These are phyloP conservation scores for Asobara japonica DNA, from an alignment of 1,140 invertebrate genomes.

Conservation along the genomic window DNA sequence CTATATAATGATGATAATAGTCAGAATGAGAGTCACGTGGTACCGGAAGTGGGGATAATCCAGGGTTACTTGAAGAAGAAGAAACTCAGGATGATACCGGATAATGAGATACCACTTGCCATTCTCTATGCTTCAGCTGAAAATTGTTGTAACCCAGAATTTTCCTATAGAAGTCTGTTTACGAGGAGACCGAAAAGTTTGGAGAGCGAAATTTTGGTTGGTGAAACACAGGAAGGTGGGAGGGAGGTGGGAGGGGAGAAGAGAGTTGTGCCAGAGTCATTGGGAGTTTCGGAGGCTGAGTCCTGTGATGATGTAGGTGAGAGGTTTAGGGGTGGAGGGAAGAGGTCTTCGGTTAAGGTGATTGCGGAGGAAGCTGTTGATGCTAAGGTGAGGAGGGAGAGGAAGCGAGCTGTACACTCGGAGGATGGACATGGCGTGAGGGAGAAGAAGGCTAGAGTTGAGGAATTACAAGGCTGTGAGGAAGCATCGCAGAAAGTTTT, in stretches of 20 bases:
- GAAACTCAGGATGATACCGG: not conserved
- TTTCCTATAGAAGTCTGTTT: not conserved
- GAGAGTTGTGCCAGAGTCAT: not conserved
- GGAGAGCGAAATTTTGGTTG: not conserved
- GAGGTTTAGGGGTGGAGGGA: not conserved
- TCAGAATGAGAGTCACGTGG: not conserved
- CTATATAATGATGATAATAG: not conserved
- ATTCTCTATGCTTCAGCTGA: not conserved
- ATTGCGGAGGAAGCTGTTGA: not conserved
- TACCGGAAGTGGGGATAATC: not conserved
- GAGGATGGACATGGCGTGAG: not conserved
- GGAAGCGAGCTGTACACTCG: not conserved
- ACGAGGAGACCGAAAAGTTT: not conserved
- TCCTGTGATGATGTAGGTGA: not conserved
- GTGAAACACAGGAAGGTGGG: not conserved
- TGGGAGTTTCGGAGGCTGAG: not conserved
- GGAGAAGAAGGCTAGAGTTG: not conserved
- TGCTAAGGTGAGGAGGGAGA: not conserved
- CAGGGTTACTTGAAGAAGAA: not conserved
- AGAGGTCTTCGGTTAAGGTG: not conserved
- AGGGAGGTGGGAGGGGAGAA: too few relatives aligned
- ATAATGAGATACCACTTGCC: not conserved
- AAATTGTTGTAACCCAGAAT: constrained; percentile 6
- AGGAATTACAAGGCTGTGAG: not conserved
- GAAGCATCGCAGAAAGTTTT: not conserved